These are phyloP conservation scores for Tiliacea aurago DNA, from an alignment of 2,888 invertebrate species.

Conservation along the genomic window DNA sequence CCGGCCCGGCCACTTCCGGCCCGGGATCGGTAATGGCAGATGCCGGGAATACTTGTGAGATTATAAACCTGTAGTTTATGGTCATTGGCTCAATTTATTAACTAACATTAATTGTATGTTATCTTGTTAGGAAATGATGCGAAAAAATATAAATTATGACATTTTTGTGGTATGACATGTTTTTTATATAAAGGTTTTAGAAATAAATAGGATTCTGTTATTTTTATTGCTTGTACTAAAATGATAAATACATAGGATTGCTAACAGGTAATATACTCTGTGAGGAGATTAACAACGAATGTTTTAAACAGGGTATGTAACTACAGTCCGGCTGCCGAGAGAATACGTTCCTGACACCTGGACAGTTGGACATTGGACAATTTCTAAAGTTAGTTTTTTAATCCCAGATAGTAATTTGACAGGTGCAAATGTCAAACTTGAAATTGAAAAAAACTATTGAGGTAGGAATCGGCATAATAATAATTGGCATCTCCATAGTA, in stretches of 20 bases:
- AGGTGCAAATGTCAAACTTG: too few relatives aligned
- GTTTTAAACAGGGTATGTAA: background rate
- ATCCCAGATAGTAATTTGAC: too few relatives aligned
- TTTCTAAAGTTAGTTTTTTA: too few relatives aligned
- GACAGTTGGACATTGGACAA: too few relatives aligned
- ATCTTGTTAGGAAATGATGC: conserved; percentile 1
- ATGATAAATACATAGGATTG: background rate
- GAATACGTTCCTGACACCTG: too few relatives aligned
- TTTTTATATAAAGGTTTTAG: background rate
- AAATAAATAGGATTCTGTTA: background rate
- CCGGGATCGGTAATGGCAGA: conserved; percentile 52
- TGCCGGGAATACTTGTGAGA: conserved; percentile 54
- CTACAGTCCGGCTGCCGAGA: too few relatives aligned
- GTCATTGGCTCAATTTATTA: conserved; percentile 42
- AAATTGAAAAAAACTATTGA: too few relatives aligned
- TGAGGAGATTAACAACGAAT: background rate
- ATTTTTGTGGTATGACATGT: background rate
- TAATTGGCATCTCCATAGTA: too few relatives aligned
- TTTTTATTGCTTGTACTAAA: background rate
- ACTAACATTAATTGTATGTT: background rate
- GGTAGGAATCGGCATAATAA: too few relatives aligned
- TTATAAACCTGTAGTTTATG: conserved; percentile 50
- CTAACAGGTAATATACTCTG: background rate
- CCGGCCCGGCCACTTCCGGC: conserved; percentile 41
- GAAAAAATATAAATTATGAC: background rate